These are phyloP conservation scores for Hyposoter didymator DNA, from an alignment of 2,888 invertebrate genomes.

Conservation along the genomic window DNA sequence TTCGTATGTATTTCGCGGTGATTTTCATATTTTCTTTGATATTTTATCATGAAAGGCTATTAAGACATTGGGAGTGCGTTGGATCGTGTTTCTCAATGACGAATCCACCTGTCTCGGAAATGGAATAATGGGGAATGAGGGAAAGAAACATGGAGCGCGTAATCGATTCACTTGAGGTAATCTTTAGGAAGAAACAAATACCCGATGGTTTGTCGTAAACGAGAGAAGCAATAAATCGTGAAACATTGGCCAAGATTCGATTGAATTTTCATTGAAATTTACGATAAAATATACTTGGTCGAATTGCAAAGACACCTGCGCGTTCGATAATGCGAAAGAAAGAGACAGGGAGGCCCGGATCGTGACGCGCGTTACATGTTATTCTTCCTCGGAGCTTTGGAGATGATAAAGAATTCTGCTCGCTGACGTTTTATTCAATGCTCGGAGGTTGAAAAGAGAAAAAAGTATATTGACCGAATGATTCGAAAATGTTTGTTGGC, in stretches of 20 bases:
- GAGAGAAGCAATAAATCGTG: conserved; percentile 59
- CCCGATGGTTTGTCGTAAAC: conserved; percentile 44
- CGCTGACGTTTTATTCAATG: conserved; percentile 59
- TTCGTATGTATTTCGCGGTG: background rate
- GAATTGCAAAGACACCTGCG: conserved; percentile 50
- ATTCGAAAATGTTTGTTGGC: conserved; percentile 60
- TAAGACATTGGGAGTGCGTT: background rate
- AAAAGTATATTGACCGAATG: conserved; percentile 34
- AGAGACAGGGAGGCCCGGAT: conserved; percentile 15
- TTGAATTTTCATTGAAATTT: conserved; percentile 60
- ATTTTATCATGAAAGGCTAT: background rate
- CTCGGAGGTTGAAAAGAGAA: conserved; percentile 39
- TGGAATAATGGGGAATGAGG: conserved; percentile 1
- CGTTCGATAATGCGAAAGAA: conserved; percentile 8
- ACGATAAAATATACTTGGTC: conserved; percentile 56
- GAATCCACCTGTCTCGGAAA: conserved; percentile 35
- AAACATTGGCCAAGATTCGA: conserved; percentile 39
- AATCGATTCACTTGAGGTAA: conserved; percentile 48
- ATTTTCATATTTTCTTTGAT: background rate
- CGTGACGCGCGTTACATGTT: conserved; percentile 54
- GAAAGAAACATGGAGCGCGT: conserved; percentile 8
- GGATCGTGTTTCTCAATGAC: conserved; percentile 29
- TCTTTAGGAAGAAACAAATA: conserved; percentile 56
- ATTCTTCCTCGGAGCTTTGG: conserved; percentile 52
- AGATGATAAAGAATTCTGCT: conserved; percentile 34